Percentiles rank a stretch among this genome's conserved stretches.
Conservation (phyloP, 2,113 vertebrate genomes). For the Rhipidura dahli region DNA sequence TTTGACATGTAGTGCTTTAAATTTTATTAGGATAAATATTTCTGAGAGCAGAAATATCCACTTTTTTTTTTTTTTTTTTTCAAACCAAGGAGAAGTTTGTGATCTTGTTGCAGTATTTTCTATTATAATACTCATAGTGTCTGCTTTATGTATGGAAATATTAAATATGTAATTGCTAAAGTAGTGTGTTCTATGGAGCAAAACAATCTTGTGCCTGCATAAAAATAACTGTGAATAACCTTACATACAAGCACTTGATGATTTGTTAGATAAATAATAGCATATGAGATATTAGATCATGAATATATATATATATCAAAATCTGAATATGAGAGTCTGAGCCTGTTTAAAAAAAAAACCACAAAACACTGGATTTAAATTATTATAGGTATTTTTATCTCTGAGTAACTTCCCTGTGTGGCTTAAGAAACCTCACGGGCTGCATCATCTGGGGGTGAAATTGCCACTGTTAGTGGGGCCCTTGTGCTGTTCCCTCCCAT, state of each 20-base stretch:
- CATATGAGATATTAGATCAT: background rate
- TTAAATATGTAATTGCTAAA: background rate
- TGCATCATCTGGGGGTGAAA: background rate
- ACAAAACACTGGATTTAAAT: background rate
- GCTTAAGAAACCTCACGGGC: background rate
- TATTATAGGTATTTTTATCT: background rate
- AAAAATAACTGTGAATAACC: background rate
- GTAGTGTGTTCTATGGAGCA: background rate
- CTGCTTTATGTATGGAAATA: background rate
- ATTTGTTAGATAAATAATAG: background rate
- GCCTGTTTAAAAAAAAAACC: background rate
- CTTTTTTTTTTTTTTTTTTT: background rate
- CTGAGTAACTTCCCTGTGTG: background rate
- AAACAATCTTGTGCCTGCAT: background rate
- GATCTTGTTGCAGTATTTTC: background rate
- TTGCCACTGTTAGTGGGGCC: too few relatives aligned
- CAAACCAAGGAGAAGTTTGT: background rate
- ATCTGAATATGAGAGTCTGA: background rate
- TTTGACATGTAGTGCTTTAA: background rate
- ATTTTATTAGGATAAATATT: background rate
- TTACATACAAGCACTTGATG: accelerated
- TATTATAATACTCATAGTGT: background rate
- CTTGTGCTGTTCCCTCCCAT: background rate
- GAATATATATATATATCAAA: background rate
- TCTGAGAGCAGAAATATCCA: background rate